Base-by-base conservation (phyloP, 2,113 vertebrate genomes). In the Reinhardtius hippoglossoides region DNA sequence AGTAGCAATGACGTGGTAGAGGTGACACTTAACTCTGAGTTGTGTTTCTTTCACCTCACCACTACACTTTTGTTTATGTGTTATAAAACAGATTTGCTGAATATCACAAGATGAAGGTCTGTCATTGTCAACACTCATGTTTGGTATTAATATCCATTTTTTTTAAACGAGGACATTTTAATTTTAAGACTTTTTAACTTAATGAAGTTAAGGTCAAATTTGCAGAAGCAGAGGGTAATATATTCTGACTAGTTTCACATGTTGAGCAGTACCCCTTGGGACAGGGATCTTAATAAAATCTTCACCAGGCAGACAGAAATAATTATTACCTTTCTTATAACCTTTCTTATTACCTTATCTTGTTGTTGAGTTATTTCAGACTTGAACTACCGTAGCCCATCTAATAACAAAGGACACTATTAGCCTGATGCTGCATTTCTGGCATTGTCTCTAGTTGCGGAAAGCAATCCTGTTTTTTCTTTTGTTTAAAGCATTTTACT, bases 1-100 rank as follows among this genome's bases (percentile, higher is more conserved):
- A 86, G 76, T 88, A 86, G 83, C 83, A 31, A 31, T 31, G 5
- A 31, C 31, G 31, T 7, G 1, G 31, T 31, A 31, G 31, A 31
- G 31, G 31, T 31, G 31, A 7, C 31, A 31, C 31, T 31, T 31
- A 7, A 31, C 31, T 31, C 31, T 31, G 31, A 31, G 31, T 31
- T 31, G 31, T 27, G 31, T 31, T 31, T 31, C 27, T 31, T 31
- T 31, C 31, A 6, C 31, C 31, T 31, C 31, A 31, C 31, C 6
- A 31, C 31, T 31, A 7, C 31, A 84, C 40, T 42, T 42, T 42
- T 12, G 12, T 12, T 52, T 58, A 71, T 61, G 4, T 56, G 54
- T 56, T 54, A 21, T 16, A 20, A 48, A 18, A 48, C 46, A 48
- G 46, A 5, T 18, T 48, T 48, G 46, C 14, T 15, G 16, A 48